Evolutionary conservation across 2,797 vertebrate genomes (phyloP).

Genomic region (Natrix natrix): DNA sequence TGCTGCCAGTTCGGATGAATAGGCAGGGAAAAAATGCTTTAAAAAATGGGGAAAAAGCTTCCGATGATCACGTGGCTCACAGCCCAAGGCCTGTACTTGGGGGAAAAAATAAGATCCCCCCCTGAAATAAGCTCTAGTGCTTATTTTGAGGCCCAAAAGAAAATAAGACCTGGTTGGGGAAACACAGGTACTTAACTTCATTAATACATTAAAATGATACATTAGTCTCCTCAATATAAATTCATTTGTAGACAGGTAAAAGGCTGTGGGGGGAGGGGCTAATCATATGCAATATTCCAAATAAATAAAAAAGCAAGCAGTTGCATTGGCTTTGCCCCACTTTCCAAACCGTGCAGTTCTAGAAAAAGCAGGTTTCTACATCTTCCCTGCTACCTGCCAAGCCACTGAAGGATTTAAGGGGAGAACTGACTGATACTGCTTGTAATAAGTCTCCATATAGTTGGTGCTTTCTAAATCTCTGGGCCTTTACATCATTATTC

Average conservation of each 20-base stretch:
- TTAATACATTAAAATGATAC: background rate
- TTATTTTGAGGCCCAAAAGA: too few relatives aligned
- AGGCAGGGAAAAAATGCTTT: background rate
- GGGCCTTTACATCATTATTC: slow-evolving; percentile 52
- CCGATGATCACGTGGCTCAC: too few relatives aligned
- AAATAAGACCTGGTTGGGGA: too few relatives aligned
- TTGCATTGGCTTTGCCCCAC: slow-evolving; percentile 46
- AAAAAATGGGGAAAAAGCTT: background rate
- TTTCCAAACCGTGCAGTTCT: slow-evolving; percentile 44
- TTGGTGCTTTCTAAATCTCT: slow-evolving; percentile 50
- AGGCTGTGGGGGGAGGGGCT: background rate
- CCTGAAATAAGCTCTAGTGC: too few relatives aligned
- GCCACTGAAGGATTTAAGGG: slow-evolving; percentile 52
- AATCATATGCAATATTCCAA: slow-evolving; percentile 11
- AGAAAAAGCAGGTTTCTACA: slow-evolving; percentile 41
- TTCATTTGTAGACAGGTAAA: background rate
- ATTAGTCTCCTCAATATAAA: slow-evolving; percentile 4
- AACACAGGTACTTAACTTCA: background rate
- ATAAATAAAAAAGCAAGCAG: slow-evolving; percentile 22
- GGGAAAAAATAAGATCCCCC: too few relatives aligned
- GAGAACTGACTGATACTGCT: slow-evolving; percentile 64
- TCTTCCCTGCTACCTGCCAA: slow-evolving; percentile 57
- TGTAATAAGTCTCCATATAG: slow-evolving; percentile 61
- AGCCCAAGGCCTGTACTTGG: too few relatives aligned
- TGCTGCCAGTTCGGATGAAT: background rate